phyloP scores from a whole-genome alignment of 2,113 vertebrate genomes.

The Syngnathus floridae region DNA sequence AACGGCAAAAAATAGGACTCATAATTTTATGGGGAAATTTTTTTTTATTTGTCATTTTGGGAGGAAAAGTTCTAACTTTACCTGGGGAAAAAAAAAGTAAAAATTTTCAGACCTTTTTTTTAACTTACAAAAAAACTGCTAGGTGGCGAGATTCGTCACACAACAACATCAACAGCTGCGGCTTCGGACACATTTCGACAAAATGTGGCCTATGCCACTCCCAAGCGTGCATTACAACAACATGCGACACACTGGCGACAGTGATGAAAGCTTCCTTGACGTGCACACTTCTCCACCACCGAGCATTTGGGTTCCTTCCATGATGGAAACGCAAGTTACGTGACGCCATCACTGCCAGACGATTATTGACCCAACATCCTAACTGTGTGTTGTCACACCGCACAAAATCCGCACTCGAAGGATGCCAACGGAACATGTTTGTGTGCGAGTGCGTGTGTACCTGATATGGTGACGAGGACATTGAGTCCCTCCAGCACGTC shows the following conservation, averaged over 20 bases:
- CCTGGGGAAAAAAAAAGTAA: too few relatives aligned
- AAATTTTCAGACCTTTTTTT: too few relatives aligned
- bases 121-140: too few relatives aligned
- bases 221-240: background rate
- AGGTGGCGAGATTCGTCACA: background rate
- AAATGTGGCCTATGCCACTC: background rate
- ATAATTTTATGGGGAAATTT: too few relatives aligned
- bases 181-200: background rate
- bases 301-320: constrained; percentile 20
- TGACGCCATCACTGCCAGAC: constrained; percentile 1
- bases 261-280: constrained; percentile 16
- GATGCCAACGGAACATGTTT: background rate
- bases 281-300: background rate
- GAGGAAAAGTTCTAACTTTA: too few relatives aligned
- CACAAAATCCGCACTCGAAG: background rate
- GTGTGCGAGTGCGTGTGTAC: constrained; percentile 47
- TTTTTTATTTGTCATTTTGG: too few relatives aligned
- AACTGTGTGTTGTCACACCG: constrained; percentile 39
- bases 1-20: too few relatives aligned
- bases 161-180: background rate
- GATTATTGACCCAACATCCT: constrained; percentile 62
- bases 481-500: constrained; percentile 97
- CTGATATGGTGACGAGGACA: constrained; percentile 96
- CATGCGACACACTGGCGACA: background rate
- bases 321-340: constrained; percentile 34